phyloP scores from a whole-genome alignment of 2,797 vertebrate species.

The Erpetoichthys calabaricus region DNA sequence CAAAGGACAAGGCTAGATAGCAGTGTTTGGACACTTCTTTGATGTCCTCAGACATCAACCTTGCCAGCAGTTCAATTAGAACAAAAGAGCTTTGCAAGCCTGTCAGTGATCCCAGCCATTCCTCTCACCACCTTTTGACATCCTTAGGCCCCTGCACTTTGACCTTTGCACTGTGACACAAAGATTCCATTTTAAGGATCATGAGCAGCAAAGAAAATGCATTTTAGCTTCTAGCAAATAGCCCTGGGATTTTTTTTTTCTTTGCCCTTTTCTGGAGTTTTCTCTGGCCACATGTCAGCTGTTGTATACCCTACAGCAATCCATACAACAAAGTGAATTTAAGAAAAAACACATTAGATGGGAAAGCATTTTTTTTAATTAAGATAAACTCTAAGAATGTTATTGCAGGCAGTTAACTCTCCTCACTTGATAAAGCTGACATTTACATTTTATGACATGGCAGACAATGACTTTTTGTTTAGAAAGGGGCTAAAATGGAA shows the following conservation, averaged over 20 bases:
- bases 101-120: constrained; percentile 34
- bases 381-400: too few species aligned
- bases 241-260: constrained; percentile 21
- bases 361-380: too few species aligned
- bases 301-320: too few species aligned
- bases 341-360: too few species aligned
- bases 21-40: constrained; percentile 71
- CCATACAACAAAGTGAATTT: too few species aligned
- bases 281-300: too few species aligned
- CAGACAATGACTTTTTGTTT: too few species aligned
- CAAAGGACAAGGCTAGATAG: constrained; percentile 63
- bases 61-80: constrained; percentile 30
- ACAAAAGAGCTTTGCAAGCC: constrained; percentile 46
- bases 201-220: constrained; percentile 31
- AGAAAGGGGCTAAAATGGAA: too few species aligned
- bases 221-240: constrained; percentile 24
- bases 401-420: too few species aligned
- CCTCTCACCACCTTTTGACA: constrained; percentile 42
- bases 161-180: constrained; percentile 46
- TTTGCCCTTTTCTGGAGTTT: neutral
- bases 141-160: constrained; percentile 27
- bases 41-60: constrained; percentile 57
- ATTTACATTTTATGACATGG: too few species aligned
- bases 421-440: too few species aligned
- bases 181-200: constrained; percentile 38